Evolutionary conservation across 1,140 invertebrate species (phyloP).

Genomic region (Bombus superbus): DNA sequence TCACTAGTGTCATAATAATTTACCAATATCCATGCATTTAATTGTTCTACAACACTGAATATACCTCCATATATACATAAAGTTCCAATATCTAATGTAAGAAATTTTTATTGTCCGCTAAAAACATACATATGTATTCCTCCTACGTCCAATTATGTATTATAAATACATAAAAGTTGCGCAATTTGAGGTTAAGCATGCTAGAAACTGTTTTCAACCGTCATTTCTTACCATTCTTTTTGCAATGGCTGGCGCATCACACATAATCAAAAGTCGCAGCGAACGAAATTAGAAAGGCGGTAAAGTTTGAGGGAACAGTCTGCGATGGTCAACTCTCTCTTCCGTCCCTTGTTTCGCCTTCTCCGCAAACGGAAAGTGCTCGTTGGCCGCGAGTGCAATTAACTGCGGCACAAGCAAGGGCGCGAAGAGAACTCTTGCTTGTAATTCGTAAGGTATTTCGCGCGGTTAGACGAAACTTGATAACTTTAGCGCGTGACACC

Average conservation of each 20-base stretch:
- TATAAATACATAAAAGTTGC: not conserved
- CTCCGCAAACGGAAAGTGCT: conserved; percentile 45
- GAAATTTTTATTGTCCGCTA: not conserved
- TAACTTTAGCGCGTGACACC: conserved; percentile 68
- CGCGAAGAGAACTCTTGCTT: conserved; percentile 50
- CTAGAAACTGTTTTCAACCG: not conserved
- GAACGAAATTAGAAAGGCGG: conserved; percentile 43
- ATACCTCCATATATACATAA: not conserved
- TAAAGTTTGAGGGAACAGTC: conserved; percentile 35
- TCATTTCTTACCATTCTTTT: too few relatives aligned
- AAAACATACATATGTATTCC: not conserved
- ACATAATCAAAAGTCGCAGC: conserved; percentile 22
- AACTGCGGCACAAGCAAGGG: conserved; percentile 54
- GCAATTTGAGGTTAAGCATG: not conserved
- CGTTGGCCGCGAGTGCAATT: conserved; percentile 59
- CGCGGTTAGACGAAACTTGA: conserved; percentile 63
- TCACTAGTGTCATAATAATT: not conserved
- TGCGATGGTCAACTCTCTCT: conserved; percentile 29
- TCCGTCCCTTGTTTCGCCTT: conserved; percentile 8
- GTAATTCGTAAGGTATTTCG: conserved; percentile 69
- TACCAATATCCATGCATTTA: not conserved
- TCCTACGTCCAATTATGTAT: not conserved
- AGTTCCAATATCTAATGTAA: not conserved
- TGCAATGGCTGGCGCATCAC: not conserved
- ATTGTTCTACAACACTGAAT: not conserved